Base-by-base conservation (phyloP, 2,113 vertebrate genomes). In the Callipepla squamata region DNA sequence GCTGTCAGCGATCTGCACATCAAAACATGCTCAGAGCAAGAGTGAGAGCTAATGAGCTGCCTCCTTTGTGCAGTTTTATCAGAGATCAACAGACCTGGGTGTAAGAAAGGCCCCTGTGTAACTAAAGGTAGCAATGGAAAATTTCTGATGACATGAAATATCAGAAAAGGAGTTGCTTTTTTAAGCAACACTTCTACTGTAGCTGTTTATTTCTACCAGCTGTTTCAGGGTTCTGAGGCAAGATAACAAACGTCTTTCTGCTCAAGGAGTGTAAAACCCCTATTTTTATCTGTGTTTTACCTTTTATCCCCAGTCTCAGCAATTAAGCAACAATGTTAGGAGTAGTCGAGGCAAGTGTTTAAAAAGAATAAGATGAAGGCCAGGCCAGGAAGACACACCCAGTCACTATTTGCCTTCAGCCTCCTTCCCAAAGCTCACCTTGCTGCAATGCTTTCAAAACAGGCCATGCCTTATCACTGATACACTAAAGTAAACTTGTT, bases 1-100 rank as follows among this genome's bases (percentile, higher is more conserved):
- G 81, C 91, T 92, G 87, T 93, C 93, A 96, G 91, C 38, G 0
- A 74, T 89, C 67, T 91, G 58, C 67, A 85, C 94, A 92, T 94
- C 89, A 96, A 95, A 95, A 95, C 89, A 76, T n/a, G 63, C 61
- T 80, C 81, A 63, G 68, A 38, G 73, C 47, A 82, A 65, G 81
- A 87, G 88, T 0, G 2, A 63, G 65, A 94, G 59, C 80, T 95
- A 96, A 93, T 90, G 85, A 93, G 87, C 50, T 93, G 79, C 75
- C 72, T 89, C 51, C 51, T 89, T 89, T 85, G 72, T 92, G 79
- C 85, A 93, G 21, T 80, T 90, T 93, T 83, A 90, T 90, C 91
- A 67, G 81, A 94, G 50, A 92, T 89, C 94, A 89, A 63, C 81
- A 82, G 72, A 89, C 50, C 51, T 42, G 69, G 25, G 14, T 70